Evolutionary conservation across 2,888 invertebrate genomes (phyloP).

Genomic region (Theristus sp.): DNA sequence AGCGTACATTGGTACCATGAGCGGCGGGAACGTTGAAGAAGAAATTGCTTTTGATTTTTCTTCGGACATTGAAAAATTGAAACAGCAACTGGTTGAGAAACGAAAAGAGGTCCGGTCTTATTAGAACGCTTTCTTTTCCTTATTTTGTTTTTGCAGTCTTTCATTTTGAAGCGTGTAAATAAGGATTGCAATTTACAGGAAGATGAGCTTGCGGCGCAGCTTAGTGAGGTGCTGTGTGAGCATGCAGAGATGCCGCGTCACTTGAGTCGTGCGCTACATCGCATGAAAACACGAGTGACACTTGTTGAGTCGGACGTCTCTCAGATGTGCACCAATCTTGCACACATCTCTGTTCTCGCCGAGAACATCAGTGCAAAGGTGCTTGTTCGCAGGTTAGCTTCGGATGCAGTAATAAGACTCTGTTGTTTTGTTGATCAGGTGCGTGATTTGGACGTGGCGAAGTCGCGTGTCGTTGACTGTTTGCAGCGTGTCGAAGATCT

Average conservation of each 20-base stretch:
- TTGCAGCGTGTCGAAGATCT: slow-evolving; percentile 83
- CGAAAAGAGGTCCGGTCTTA: neutral
- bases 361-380: slow-evolving; percentile 78
- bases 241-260: neutral
- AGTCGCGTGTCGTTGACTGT: slow-evolving; percentile 79
- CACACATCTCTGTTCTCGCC: slow-evolving; percentile 65
- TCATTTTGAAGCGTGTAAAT: neutral
- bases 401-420: neutral
- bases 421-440: slow-evolving; percentile 43
- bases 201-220: neutral
- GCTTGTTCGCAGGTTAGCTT: neutral
- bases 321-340: slow-evolving; percentile 62
- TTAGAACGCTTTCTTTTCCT: neutral
- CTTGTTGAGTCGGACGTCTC: slow-evolving; percentile 49
- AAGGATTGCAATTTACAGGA: neutral
- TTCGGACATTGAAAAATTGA: neutral
- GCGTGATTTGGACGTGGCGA: slow-evolving; percentile 69
- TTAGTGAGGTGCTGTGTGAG: slow-evolving; percentile 7
- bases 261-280: slow-evolving; percentile 3
- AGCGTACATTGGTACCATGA: neutral
- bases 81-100: neutral
- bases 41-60: slow-evolving; percentile 2
- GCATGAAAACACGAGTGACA: slow-evolving; percentile 14
- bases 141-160: neutral
- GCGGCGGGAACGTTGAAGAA: too few relatives aligned